phyloP scores from a whole-genome alignment of 2,888 invertebrate species.

The Tipula confusa region DNA sequence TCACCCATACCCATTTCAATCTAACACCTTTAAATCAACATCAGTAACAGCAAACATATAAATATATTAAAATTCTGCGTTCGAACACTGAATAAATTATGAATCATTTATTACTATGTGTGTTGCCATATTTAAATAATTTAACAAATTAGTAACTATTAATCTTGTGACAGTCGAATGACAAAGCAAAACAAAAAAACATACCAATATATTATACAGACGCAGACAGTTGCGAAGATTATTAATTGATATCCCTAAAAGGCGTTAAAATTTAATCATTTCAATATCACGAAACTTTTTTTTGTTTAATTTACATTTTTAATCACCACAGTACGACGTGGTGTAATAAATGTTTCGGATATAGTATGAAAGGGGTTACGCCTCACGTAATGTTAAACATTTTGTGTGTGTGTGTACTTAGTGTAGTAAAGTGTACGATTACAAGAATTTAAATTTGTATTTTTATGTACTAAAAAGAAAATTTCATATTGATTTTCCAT shows the following conservation, averaged over 20 bases:
- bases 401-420: neutral
- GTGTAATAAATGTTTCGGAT: neutral
- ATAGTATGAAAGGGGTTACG: neutral
- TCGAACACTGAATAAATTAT: neutral
- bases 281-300: neutral
- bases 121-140: neutral
- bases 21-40: no score
- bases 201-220: no score
- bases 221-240: neutral
- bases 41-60: no score
- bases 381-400: neutral
- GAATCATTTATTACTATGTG: neutral
- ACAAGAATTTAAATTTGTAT: neutral
- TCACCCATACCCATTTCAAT: no score
- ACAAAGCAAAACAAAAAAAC: no score
- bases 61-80: no score
- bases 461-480: neutral
- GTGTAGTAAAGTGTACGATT: neutral
- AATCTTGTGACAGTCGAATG: neutral
- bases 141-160: neutral
- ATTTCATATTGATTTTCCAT: neutral
- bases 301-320: neutral
- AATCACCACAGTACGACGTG: neutral
- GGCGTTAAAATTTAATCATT: slow-evolving; percentile 25
- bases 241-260: neutral